These are phyloP conservation scores for Seladonia tumulorum DNA, from an alignment of 2,888 invertebrate species.

Conservation along the genomic window DNA sequence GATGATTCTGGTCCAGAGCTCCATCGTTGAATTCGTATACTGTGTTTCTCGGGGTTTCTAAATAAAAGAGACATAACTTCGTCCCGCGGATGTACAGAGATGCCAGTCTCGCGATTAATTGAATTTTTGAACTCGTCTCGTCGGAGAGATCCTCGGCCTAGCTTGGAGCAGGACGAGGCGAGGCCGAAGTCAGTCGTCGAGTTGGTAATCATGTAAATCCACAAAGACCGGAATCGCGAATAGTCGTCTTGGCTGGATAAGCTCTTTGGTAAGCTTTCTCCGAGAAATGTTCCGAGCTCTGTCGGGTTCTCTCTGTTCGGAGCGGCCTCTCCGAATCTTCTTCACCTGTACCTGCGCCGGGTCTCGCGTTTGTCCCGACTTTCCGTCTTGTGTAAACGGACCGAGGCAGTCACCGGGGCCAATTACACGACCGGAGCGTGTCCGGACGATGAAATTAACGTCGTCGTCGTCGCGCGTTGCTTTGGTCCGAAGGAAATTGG, in stretches of 20 bases:
- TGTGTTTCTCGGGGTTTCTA: not conserved
- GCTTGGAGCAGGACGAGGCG: conserved; percentile 32
- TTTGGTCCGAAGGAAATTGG: conserved; percentile 56
- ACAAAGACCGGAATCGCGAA: conserved; percentile 70
- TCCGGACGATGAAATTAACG: conserved; percentile 32
- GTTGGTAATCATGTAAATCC: conserved; percentile 74
- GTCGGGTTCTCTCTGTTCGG: not conserved
- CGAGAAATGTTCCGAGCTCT: conserved; percentile 59
- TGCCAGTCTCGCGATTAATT: not conserved
- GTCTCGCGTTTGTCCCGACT: conserved; percentile 37
- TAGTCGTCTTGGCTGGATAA: conserved; percentile 66
- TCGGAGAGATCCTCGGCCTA: conserved; percentile 39
- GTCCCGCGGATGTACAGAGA: not conserved
- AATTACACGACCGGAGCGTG: conserved; percentile 65
- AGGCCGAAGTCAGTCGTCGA: conserved; percentile 48
- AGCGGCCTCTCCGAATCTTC: conserved; percentile 19
- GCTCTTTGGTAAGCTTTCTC: conserved; percentile 61
- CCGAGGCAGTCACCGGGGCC: conserved; percentile 35
- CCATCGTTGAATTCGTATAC: not conserved
- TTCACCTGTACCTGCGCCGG: conserved; percentile 9
- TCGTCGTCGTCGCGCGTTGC: not conserved
- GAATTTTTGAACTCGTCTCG: conserved; percentile 27
- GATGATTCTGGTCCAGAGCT: too few species aligned
- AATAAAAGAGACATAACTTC: not conserved
- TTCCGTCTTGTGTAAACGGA: conserved; percentile 58